Percentiles rank a stretch among this genome's conserved stretches.
phyloP scores from a whole-genome alignment of 2,888 invertebrate species.

The Diabrotica balteata region DNA sequence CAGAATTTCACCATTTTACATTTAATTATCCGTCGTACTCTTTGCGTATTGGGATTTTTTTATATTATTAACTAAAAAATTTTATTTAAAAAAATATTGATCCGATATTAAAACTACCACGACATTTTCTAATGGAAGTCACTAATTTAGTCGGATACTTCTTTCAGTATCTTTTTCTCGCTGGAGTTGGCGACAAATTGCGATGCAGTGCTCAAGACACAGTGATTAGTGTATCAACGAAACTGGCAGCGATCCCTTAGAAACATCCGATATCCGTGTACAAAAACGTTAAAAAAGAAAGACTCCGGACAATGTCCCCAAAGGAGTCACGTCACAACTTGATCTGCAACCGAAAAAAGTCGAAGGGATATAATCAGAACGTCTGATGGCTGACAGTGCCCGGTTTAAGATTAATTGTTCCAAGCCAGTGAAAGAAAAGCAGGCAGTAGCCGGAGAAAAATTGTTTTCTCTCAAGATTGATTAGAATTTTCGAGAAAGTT shows the following conservation, averaged over 20 bases:
- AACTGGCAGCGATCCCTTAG: background rate
- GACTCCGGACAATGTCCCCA: slow-evolving; percentile 10
- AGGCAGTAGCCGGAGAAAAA: slow-evolving; percentile 28
- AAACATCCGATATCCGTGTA: slow-evolving; percentile 6
- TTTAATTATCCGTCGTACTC: no score
- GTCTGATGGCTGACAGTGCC: slow-evolving; percentile 44
- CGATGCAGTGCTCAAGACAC: no score
- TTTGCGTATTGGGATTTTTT: no score
- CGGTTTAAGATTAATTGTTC: slow-evolving; percentile 45
- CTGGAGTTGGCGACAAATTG: no score
- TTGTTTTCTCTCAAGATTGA: slow-evolving; percentile 36
- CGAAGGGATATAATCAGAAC: slow-evolving; percentile 41
- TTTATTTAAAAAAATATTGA: no score
- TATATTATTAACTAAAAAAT: no score
- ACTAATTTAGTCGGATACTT: no score
- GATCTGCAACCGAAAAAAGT: slow-evolving; percentile 30
- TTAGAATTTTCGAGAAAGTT: slow-evolving; percentile 34
- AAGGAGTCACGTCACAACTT: slow-evolving; percentile 22
- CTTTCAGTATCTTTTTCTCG: no score
- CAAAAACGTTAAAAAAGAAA: slow-evolving; percentile 18
- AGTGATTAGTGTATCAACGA: background rate
- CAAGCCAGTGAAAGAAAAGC: slow-evolving; percentile 19
- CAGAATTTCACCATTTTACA: no score
- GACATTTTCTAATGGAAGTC: no score
- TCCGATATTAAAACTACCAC: no score